Evolutionary conservation across 2,888 invertebrate genomes (phyloP).

Genomic region (Helicoverpa assulta): DNA sequence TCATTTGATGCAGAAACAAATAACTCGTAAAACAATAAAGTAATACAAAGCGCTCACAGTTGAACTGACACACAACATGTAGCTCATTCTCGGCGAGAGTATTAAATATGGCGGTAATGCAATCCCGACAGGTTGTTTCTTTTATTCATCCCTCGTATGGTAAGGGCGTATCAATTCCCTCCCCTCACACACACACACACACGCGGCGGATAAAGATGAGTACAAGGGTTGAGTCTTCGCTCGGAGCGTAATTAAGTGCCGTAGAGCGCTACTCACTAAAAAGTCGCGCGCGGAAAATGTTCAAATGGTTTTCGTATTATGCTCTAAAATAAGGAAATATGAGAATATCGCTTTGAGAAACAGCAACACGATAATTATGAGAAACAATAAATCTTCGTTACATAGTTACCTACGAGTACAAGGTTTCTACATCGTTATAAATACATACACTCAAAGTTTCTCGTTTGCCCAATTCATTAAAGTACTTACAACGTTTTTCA

Average conservation of each 20-base stretch:
- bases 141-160: conserved; percentile 61
- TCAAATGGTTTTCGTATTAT: not conserved
- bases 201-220: conserved; percentile 29
- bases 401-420: too few relatives aligned
- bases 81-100: conserved; percentile 47
- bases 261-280: conserved; percentile 11
- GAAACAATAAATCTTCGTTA: not conserved
- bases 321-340: not conserved
- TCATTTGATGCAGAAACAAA: not conserved
- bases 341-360: not conserved
- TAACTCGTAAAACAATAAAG: conserved; percentile 22
- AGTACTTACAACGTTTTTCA: conserved; percentile 34
- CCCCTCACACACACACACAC: conserved; percentile 17
- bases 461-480: conserved; percentile 51
- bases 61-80: conserved; percentile 31
- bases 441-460: conserved; percentile 12
- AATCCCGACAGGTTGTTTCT: conserved; percentile 52
- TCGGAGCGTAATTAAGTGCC: conserved; percentile 8
- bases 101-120: conserved; percentile 56
- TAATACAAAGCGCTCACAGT: conserved; percentile 9
- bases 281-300: not conserved
- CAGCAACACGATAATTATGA: not conserved
- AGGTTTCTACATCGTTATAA: not conserved
- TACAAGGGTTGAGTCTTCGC: conserved; percentile 32
- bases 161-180: conserved; percentile 61